Conservation (phyloP, 2,797 vertebrate genomes). For the Smutsia gigantea region DNA sequence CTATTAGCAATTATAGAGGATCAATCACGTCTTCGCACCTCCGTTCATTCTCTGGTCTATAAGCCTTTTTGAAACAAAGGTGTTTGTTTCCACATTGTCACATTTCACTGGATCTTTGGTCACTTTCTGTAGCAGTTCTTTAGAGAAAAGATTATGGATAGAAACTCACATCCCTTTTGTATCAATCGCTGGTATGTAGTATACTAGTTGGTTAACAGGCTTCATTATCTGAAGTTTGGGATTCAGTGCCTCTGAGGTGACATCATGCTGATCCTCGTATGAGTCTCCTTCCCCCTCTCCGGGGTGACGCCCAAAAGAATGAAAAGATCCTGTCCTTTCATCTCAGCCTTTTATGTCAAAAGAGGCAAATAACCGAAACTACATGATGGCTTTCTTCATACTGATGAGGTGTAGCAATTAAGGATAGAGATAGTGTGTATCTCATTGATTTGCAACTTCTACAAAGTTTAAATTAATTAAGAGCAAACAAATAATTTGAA, state of each 20-base stretch:
- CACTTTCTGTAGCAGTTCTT: not conserved
- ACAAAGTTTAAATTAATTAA: conserved; percentile 37
- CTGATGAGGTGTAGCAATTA: conserved; percentile 24
- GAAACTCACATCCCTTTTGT: conserved; percentile 28
- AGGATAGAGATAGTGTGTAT: not conserved
- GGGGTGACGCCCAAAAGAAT: conserved; percentile 37
- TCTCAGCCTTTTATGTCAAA: conserved; percentile 18
- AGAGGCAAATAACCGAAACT: conserved; percentile 27
- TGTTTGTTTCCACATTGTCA: conserved; percentile 63
- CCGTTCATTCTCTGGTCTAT: not conserved
- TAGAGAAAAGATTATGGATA: conserved; percentile 24
- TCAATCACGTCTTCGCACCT: conserved; percentile 33
- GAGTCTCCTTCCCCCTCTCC: conserved; percentile 29
- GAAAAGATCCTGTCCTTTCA: conserved; percentile 13
- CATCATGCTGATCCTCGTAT: conserved; percentile 14
- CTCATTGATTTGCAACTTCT: not conserved
- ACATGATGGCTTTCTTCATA: conserved; percentile 4
- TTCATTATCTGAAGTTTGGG: conserved; percentile 53
- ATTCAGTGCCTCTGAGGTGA: conserved; percentile 24
- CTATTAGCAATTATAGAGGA: not conserved
- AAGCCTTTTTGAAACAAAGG: conserved; percentile 41
- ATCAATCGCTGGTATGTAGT: conserved; percentile 48
- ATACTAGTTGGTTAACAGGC: conserved; percentile 24
- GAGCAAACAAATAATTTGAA: conserved; percentile 35
- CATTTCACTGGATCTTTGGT: conserved; percentile 57